Percentiles rank a stretch among this genome's conserved stretches.
phyloP scores from a whole-genome alignment of 64 coral and sea anemone species.

The Catalaphyllia jardinei region DNA sequence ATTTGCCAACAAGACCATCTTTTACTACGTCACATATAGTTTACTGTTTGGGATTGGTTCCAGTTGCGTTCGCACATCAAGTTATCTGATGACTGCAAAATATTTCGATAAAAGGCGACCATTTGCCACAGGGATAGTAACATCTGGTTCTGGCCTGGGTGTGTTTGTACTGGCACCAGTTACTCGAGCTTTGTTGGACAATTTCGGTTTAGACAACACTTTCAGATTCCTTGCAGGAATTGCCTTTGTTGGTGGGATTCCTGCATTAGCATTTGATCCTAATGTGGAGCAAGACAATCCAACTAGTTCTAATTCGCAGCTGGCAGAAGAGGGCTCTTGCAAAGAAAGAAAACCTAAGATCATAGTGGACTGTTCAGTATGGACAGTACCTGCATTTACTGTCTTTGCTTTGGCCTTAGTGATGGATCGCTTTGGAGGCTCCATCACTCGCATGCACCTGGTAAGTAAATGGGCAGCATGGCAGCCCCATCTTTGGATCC shows the following conservation, averaged over 20 bases:
- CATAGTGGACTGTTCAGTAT: slow-evolving; percentile 48
- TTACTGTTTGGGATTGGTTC: slow-evolving; percentile 31
- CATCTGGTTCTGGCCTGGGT: slow-evolving; percentile 31
- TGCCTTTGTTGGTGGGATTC: background rate
- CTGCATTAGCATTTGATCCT: slow-evolving; percentile 17
- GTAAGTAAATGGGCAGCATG: slow-evolving; percentile 2
- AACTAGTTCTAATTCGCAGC: background rate
- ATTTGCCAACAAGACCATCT: slow-evolving; percentile 25
- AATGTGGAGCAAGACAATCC: slow-evolving; percentile 15
- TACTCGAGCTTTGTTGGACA: slow-evolving; percentile 6
- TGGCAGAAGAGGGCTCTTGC: background rate
- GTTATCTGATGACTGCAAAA: slow-evolving; percentile 22
- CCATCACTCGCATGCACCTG: slow-evolving; percentile 29
- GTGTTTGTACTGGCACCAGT: slow-evolving; percentile 41
- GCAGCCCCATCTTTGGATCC: too few species aligned
- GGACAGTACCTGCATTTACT: slow-evolving; percentile 39
- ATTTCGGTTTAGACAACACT: slow-evolving; percentile 4
- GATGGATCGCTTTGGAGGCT: background rate
- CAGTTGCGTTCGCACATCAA: slow-evolving; percentile 29
- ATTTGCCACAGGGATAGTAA: slow-evolving; percentile 37
- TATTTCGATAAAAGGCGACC: slow-evolving; percentile 27
- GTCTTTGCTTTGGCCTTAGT: slow-evolving; percentile 10
- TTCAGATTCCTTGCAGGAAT: slow-evolving; percentile 29
- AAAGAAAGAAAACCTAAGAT: background rate
- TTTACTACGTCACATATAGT: slow-evolving; percentile 42